phyloP scores from a whole-genome alignment of 2,797 vertebrate species.

The Columba guinea region DNA sequence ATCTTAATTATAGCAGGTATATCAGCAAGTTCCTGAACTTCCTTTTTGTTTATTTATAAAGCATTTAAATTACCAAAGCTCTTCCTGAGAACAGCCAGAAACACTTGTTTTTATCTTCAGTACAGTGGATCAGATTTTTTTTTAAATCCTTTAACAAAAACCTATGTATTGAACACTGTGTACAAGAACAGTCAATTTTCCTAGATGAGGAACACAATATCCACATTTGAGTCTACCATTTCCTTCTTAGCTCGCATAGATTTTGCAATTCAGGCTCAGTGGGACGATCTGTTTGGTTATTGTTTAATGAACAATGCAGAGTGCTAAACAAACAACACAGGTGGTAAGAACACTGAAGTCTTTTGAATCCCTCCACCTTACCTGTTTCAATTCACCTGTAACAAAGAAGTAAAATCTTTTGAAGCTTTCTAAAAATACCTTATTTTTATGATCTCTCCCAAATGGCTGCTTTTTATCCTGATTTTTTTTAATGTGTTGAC shows the following conservation, averaged over 20 bases:
- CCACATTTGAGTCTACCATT: not conserved
- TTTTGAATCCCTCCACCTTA: not conserved
- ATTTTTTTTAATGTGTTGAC: not conserved
- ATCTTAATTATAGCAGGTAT: not conserved
- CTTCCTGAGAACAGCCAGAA: not conserved
- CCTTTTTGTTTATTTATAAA: not conserved
- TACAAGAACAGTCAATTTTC: not conserved
- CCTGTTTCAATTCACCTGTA: not conserved
- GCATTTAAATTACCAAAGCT: not conserved
- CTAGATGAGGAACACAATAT: not conserved
- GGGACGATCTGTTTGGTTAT: constrained; percentile 50
- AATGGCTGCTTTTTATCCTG: not conserved
- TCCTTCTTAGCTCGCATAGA: not conserved
- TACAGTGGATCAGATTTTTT: not conserved
- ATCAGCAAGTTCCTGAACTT: not conserved
- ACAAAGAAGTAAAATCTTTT: not conserved
- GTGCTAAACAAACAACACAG: not conserved
- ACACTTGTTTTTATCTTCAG: not conserved
- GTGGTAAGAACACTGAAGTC: not conserved
- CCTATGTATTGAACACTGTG: not conserved
- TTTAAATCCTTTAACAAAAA: not conserved
- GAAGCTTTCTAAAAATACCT: not conserved
- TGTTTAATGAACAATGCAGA: constrained; percentile 49
- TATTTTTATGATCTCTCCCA: not conserved
- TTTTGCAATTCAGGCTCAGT: constrained; percentile 29